Evolutionary conservation across 2,113 vertebrate species (phyloP), one percentile per base, ranked within the genome.

Genomic region (Antechinus flavipes): DNA sequence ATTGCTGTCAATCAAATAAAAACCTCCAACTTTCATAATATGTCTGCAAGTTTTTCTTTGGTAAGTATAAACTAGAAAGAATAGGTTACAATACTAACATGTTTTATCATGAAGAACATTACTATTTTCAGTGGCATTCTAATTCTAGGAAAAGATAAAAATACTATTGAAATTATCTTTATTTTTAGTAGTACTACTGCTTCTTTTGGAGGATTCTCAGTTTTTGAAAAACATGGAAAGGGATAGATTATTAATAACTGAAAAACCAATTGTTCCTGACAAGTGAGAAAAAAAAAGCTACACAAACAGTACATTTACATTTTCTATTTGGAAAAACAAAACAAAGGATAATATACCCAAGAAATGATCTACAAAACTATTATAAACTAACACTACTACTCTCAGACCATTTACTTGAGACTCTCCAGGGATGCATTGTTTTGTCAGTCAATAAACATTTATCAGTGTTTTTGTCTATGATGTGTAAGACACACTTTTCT

Each of bases 101-200:
- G 25, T 52, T 94, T 84, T 93, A 52, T 35, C 22, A 26, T 91
- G 55, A 30, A 96, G 55, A 96, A 92, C 84, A 56, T 76, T 76
- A 61, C 92, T 95, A 92, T 94, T 96, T 96, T 93, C 5, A 50
- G 94, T 35, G 35, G 2, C 27, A 84, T 92, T 96, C 96, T 42
- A 49, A 84, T 0, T 91, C 89, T 16, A 94, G 53, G 68, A 50
- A 58, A 97, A 96, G 94, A 98, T 92, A 95, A 96, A 93, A 95
- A 94, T 0, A 89, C n/a, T 93, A 95, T 50, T 89, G 89, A 95
- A 97, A 26, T 16, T 25, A 92, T 52, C 12, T 95, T 95, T 96
- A 96, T 94, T 96, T 98, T 98, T 95, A 98, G 95, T 84, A 54
- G 94, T 47, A 84, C 30, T 91, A 56, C 92, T 54, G 89, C 10